phyloP scores from a whole-genome alignment of 2,888 invertebrate genomes.

The Parapristionchus giblindavisi region DNA sequence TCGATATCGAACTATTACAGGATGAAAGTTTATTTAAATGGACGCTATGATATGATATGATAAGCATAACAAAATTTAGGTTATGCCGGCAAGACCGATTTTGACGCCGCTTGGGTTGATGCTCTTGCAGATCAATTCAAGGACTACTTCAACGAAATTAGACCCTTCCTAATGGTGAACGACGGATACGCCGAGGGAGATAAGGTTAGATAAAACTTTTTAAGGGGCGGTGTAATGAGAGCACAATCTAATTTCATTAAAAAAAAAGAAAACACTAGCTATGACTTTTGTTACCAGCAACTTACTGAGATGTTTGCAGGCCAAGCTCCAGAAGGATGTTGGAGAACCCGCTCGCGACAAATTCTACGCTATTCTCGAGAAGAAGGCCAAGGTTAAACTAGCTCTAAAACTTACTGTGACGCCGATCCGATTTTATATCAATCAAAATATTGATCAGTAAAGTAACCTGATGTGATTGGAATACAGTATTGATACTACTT shows the following conservation, averaged over 20 bases:
- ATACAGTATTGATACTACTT: too few relatives aligned
- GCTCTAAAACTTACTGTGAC: neutral
- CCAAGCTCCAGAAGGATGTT: neutral
- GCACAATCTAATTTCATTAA: too few relatives aligned
- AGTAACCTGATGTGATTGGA: too few relatives aligned
- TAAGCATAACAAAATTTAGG: too few relatives aligned
- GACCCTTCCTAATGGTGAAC: conserved; percentile 45
- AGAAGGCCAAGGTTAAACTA: neutral
- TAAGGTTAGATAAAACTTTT: conserved; percentile 37
- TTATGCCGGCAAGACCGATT: conserved; percentile 48
- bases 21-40: too few relatives aligned
- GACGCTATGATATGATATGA: too few relatives aligned
- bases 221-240: too few relatives aligned
- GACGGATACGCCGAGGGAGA: conserved; percentile 51
- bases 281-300: too few relatives aligned
- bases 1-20: too few relatives aligned
- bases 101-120: conserved; percentile 52
- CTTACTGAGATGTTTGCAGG: neutral
- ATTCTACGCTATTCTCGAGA: conserved; percentile 14
- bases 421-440: neutral
- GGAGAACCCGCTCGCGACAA: conserved; percentile 30
- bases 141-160: conserved; percentile 48
- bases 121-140: conserved; percentile 52
- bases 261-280: too few relatives aligned
- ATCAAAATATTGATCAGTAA: neutral